These are phyloP conservation scores for Osmerus mordax DNA, from an alignment of 2,113 vertebrate species.

Conservation along the genomic window DNA sequence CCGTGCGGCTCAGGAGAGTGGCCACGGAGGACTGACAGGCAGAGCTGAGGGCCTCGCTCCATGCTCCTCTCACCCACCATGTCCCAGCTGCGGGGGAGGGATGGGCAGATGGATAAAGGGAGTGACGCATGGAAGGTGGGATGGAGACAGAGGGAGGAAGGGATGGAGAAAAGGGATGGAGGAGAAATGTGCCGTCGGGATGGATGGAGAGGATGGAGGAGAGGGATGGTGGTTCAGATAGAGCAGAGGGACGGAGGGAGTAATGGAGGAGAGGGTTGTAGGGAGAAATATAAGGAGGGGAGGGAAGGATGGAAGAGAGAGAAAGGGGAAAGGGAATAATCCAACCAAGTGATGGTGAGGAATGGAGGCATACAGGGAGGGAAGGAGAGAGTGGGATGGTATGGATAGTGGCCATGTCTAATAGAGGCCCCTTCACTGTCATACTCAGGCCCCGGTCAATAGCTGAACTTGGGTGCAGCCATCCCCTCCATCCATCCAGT, in stretches of 20 bases:
- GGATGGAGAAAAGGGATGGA: neutral
- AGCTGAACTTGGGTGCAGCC: neutral
- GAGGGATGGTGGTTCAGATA: neutral
- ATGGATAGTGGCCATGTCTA: neutral
- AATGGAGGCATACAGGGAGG: neutral
- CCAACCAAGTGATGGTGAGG: neutral
- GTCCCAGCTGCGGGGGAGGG: constrained; percentile 40
- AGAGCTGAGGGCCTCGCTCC: constrained; percentile 50
- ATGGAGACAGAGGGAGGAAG: neutral
- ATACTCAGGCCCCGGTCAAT: no score
- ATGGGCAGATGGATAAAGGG: neutral
- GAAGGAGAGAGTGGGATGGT: neutral
- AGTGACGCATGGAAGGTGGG: constrained; percentile 24
- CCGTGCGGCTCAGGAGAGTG: constrained; percentile 55
- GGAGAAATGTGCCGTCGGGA: constrained; percentile 13
- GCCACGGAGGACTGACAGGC: constrained; percentile 29
- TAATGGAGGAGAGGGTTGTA: neutral
- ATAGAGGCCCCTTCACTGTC: no score
- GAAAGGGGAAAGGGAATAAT: neutral
- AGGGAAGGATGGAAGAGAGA: neutral
- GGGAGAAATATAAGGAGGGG: neutral
- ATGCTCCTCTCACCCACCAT: constrained; percentile 47
- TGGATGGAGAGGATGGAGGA: neutral
- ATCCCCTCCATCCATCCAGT: neutral
- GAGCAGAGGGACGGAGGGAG: neutral